These are phyloP conservation scores for Argentina silus DNA, from an alignment of 2,797 vertebrate genomes.

Conservation along the genomic window DNA sequence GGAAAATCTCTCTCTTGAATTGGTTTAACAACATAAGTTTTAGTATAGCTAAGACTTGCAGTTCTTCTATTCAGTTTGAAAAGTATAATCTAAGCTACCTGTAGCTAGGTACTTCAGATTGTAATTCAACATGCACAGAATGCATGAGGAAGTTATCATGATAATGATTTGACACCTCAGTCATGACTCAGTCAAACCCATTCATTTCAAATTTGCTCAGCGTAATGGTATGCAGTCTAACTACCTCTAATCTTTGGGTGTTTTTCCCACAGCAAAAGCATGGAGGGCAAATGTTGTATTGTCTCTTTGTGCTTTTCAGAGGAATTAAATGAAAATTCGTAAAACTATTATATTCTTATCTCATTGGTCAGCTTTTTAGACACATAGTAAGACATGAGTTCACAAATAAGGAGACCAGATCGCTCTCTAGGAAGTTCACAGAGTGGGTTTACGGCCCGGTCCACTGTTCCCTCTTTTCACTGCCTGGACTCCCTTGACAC, in stretches of 20 bases:
- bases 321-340: neutral
- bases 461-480: constrained; percentile 88
- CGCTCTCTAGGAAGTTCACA: constrained; percentile 89
- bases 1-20: no score
- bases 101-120: no score
- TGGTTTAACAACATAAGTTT: no score
- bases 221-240: neutral
- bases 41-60: no score
- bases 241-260: neutral
- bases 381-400: constrained; percentile 90
- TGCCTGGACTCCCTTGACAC: constrained; percentile 88
- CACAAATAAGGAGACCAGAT: constrained; percentile 77
- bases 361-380: constrained; percentile 79
- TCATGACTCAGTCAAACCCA: no score
- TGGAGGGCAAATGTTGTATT: no score
- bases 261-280: no score
- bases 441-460: constrained; percentile 93
- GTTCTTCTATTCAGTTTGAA: no score
- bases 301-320: no score
- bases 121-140: neutral
- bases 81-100: no score
- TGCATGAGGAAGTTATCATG: neutral
- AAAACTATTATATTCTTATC: constrained; percentile 10
- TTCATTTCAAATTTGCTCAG: neutral
- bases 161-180: neutral